Base-by-base conservation (phyloP, 2,888 invertebrate species). In the Aphodius granarius region DNA sequence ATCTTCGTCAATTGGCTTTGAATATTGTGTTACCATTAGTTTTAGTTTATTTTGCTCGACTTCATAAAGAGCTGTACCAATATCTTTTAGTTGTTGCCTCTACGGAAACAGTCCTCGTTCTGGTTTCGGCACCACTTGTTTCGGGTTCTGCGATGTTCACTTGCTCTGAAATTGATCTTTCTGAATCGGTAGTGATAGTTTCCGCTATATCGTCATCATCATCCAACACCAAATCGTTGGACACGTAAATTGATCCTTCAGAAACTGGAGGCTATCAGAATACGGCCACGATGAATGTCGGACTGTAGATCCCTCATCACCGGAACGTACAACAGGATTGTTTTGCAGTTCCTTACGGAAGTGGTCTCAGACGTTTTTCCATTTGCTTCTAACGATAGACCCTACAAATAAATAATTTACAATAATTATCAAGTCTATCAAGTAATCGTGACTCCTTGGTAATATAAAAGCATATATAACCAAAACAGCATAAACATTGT, bases 181-280 rank as follows among this genome's bases (percentile, higher is more conserved):
- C 19, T 15, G 19, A 15, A 18, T 17, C 65, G 17, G 13, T 19
- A 18, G 65, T 13, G 1, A 5, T 20, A 20, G 19, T 73, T 66
- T 3, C 21, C 21, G 76, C 62, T 13, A 78, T 71, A 75, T 79
- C 78, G 3, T 73, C 73, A 9, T 6, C n/a, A n/a, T 16, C 2
- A 76, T 71, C 63, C 62, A 15, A 63, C 78, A 73, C 13, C 78
- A 73, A 22, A n/a, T n/a, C n/a, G n/a, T n/a, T n/a, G n/a, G n/a
- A n/a, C n/a, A n/a, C n/a, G 77, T 78, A 75, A 80, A 78, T 65
- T 79, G 78, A 64, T 80, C 78, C 73, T 74, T 78, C 72, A 78
- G 75, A 76, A 80, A 80, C 15, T 73, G 62, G 15, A 80, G 64
- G 21, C 22, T 71, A 70, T 79, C 71, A 72, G 78, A 79, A 73